Base-by-base conservation (phyloP, 2,797 vertebrate genomes). In the Nasua narica region DNA sequence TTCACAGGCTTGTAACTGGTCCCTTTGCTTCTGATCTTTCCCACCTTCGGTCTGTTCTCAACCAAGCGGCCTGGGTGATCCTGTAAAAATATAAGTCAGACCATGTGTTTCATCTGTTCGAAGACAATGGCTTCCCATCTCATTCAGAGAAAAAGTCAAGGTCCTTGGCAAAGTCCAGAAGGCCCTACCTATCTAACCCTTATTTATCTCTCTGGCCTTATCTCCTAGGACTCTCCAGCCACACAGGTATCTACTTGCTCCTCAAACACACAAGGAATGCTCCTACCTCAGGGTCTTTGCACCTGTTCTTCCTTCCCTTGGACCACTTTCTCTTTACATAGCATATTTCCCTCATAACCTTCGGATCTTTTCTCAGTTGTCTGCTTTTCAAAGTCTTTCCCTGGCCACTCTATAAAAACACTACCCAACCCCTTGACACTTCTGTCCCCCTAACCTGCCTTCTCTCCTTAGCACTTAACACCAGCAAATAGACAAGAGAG, bases 301-400 rank as follows among this genome's bases (percentile, higher is more conserved):
- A 62, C 29, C 62, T n/a, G 15, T 32, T 72, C 10, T 19, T n/a
- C 5, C 23, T 35, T 12, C 74, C 29, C 91, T 35, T 19, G n/a
- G 40, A 84, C 72, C 0, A 60, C 5, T 84, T 87, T 48, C 54
- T 65, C 62, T 27, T 88, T 62, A 87, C 78, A 62, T 46, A 69
- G 67, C 78, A 56, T 86, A 37, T 12, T 56, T 48, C 35, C 32
- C 72, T 94, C n/a, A 14, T 32, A n/a, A 58, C 62, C 50, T 89
- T 86, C 48, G 25, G 35, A 1, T 46, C 25, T 60, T 46, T 77
- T 58, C 65, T 69, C 65, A 43, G 1, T 19, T 37, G 10, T 48
- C 54, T 93, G 52, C 79, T 96, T 87, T 89, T 82, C 89, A 87
- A 94, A 92, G 82, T 91, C 87, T 46, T 86, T 93, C 32, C 78